phyloP scores from a whole-genome alignment of 92 coral and sea anemone genomes.

The Pocillopora grandis region DNA sequence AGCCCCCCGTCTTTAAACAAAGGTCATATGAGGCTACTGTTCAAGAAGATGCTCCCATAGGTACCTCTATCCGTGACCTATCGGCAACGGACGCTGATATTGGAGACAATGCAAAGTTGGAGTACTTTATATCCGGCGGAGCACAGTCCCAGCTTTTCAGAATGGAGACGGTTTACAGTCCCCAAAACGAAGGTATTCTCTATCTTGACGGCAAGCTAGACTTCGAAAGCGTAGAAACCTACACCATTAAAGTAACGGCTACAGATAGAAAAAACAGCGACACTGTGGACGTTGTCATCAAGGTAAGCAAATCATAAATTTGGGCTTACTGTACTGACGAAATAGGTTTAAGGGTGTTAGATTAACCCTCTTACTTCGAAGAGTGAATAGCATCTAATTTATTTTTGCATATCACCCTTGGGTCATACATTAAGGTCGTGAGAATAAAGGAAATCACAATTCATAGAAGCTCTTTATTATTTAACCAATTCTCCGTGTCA shows the following conservation, averaged over 20 bases:
- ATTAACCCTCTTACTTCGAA: not conserved
- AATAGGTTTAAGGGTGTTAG: not conserved
- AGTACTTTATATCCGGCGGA: constrained; percentile 84
- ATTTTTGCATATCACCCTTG: too few relatives aligned
- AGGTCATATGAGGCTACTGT: constrained; percentile 51
- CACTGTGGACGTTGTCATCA: constrained; percentile 48
- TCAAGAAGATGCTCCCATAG: constrained; percentile 71
- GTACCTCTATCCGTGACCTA: constrained; percentile 56
- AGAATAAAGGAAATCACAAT: too few relatives aligned
- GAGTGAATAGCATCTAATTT: not conserved
- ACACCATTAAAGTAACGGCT: constrained; percentile 70
- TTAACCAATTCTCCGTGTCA: too few relatives aligned
- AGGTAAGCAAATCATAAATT: constrained; percentile 25
- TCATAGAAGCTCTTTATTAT: too few relatives aligned
- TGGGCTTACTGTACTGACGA: too few relatives aligned
- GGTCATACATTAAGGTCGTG: too few relatives aligned
- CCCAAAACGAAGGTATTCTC: constrained; percentile 60
- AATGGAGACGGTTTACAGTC: constrained; percentile 62
- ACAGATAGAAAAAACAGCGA: constrained; percentile 80
- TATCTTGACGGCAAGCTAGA: constrained; percentile 77
- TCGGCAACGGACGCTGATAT: constrained; percentile 71
- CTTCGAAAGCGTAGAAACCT: constrained; percentile 57
- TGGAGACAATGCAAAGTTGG: constrained; percentile 85
- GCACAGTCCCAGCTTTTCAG: constrained; percentile 61
- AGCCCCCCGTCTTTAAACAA: constrained; percentile 69